Conservation (phyloP, 2,113 vertebrate genomes). For the Ammodramus savannarum region DNA sequence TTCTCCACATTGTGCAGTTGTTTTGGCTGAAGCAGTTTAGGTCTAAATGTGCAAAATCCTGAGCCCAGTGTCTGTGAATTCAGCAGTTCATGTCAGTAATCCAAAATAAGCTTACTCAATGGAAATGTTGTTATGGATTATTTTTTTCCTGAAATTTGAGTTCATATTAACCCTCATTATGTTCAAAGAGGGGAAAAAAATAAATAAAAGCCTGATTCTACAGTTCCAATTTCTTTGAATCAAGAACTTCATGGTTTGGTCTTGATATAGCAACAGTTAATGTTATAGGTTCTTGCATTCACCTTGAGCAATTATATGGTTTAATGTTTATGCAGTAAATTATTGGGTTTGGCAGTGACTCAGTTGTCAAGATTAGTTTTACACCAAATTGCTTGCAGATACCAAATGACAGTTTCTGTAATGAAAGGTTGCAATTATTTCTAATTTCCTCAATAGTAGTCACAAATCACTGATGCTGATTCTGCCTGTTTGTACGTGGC, state of each 20-base stretch:
- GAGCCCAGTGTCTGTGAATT: background rate
- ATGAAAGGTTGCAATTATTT: conserved; percentile 60
- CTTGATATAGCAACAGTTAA: background rate
- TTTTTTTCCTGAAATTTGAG: background rate
- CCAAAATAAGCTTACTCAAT: background rate
- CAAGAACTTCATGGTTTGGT: background rate
- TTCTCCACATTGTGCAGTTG: background rate
- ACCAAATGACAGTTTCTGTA: conserved; percentile 43
- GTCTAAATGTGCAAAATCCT: background rate
- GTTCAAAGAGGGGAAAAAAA: background rate
- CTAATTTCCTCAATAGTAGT: conserved; percentile 42
- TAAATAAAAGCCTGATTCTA: background rate
- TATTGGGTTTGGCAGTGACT: conserved; percentile 45
- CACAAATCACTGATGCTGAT: conserved; percentile 29
- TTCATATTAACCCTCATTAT: background rate
- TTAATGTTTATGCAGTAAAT: conserved; percentile 29
- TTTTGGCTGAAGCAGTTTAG: background rate
- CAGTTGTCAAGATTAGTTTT: conserved; percentile 27
- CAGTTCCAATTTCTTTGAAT: background rate
- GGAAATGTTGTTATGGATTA: background rate
- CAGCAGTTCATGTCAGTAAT: background rate
- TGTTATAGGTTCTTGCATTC: background rate
- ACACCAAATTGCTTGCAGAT: conserved; percentile 33
- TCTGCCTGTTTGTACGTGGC: background rate
- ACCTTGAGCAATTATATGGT: conserved; percentile 27